These are phyloP conservation scores for Epizoanthus illoricatus DNA, from an alignment of 92 coral and sea anemone species.

Conservation along the genomic window DNA sequence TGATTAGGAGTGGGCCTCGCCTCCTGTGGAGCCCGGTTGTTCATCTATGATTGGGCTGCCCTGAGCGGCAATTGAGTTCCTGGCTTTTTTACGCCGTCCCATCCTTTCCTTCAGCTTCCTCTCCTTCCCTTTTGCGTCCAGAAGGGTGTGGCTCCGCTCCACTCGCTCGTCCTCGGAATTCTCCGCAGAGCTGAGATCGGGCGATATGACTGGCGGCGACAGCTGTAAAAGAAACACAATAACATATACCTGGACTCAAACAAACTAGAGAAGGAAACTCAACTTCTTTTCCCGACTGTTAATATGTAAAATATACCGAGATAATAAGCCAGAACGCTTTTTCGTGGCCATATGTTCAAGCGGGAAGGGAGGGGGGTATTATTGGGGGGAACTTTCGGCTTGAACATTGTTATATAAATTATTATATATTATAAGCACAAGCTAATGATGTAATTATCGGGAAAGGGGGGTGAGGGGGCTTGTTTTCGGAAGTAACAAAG, in stretches of 20 bases:
- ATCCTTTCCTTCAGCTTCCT: constrained; percentile 92
- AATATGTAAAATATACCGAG: too few species aligned
- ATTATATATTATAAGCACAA: too few species aligned
- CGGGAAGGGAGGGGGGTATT: too few species aligned
- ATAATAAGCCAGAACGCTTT: too few species aligned
- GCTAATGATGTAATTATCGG: too few species aligned
- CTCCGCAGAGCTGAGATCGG: constrained; percentile 66
- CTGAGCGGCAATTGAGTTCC: constrained; percentile 54
- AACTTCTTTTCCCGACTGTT: neutral
- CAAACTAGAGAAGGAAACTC: neutral
- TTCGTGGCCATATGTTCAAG: too few species aligned
- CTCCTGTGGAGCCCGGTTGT: neutral
- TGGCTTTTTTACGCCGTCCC: constrained; percentile 81
- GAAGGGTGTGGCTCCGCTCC: constrained; percentile 74
- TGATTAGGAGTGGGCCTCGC: neutral
- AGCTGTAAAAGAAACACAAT: constrained; percentile 48
- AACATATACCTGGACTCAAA: neutral
- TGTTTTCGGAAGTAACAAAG: too few species aligned
- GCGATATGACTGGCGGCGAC: constrained; percentile 68
- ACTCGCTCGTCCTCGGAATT: constrained; percentile 77
- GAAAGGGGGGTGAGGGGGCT: too few species aligned
- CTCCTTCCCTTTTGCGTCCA: constrained; percentile 89
- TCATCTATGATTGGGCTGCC: constrained; percentile 31
- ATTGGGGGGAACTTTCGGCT: too few species aligned
- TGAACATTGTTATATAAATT: too few species aligned